phyloP scores from a whole-genome alignment of 2,113 vertebrate species.

The Orcinus orca region DNA sequence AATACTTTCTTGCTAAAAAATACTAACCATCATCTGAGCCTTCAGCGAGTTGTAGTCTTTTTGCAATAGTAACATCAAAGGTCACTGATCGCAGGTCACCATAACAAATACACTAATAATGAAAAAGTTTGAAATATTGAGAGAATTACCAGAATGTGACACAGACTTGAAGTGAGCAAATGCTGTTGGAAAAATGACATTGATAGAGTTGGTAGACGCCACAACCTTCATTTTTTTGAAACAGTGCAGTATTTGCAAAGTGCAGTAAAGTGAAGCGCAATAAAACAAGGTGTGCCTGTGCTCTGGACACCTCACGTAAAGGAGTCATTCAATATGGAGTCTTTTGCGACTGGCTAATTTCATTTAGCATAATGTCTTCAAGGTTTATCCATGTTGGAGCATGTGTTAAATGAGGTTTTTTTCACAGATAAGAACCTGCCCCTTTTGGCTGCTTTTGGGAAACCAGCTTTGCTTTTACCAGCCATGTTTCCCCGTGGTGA shows the following conservation, averaged over 20 bases:
- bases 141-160: background rate
- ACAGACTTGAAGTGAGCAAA: background rate
- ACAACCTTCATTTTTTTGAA: background rate
- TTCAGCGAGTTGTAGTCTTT: background rate
- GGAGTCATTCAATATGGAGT: background rate
- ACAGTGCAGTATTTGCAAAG: too few species aligned
- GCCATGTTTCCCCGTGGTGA: background rate
- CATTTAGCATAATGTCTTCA: background rate
- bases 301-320: background rate
- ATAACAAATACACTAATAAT: background rate
- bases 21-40: background rate
- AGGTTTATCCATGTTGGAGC: background rate
- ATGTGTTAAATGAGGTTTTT: too few species aligned
- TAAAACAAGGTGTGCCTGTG: too few species aligned
- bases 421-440: background rate
- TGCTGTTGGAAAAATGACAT: background rate
- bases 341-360: background rate
- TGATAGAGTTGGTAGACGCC: background rate
- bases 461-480: background rate
- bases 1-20: background rate
- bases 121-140: background rate
- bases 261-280: too few species aligned
- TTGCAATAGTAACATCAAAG: background rate
- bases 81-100: background rate
- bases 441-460: background rate